Percentiles rank a stretch among this genome's conserved stretches.
Conservation (phyloP, 2,113 vertebrate species). For the Shinisaurus crocodilurus region DNA sequence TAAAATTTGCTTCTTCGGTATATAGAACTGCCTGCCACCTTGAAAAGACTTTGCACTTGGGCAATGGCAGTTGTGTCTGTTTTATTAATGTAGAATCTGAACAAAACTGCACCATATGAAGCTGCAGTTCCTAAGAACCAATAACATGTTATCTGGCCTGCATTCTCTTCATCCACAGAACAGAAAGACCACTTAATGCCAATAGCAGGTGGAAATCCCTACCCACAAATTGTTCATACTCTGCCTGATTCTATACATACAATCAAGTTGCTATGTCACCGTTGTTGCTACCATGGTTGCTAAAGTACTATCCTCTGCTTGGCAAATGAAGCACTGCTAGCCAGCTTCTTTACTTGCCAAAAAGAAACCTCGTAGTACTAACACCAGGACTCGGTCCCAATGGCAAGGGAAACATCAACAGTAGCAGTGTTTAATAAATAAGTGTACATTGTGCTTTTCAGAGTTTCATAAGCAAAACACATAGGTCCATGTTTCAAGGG, state of each 20-base stretch:
- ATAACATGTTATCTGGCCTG: background rate
- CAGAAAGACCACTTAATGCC: background rate
- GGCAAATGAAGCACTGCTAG: background rate
- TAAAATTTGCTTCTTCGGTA: background rate
- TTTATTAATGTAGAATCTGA: background rate
- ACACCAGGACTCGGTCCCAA: background rate
- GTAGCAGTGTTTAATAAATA: no score
- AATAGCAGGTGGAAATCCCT: background rate
- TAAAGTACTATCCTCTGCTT: background rate
- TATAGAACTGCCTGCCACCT: background rate
- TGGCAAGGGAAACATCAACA: no score
- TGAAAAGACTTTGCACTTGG: background rate
- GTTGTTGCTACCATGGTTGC: background rate
- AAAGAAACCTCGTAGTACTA: background rate
- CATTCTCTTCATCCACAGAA: no score
- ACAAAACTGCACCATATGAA: background rate
- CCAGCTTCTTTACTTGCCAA: background rate
- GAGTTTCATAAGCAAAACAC: background rate
- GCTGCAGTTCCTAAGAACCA: background rate
- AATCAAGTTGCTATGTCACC: background rate
- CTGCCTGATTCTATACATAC: background rate
- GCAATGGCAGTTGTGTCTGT: background rate
- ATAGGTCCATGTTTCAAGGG: background rate
- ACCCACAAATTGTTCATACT: background rate
- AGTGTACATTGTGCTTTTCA: background rate